Percentiles rank a stretch among this genome's conserved stretches.
These are phyloP conservation scores for Reticulitermes lucifugus DNA, from an alignment of 2,888 invertebrate species.

Conservation along the genomic window DNA sequence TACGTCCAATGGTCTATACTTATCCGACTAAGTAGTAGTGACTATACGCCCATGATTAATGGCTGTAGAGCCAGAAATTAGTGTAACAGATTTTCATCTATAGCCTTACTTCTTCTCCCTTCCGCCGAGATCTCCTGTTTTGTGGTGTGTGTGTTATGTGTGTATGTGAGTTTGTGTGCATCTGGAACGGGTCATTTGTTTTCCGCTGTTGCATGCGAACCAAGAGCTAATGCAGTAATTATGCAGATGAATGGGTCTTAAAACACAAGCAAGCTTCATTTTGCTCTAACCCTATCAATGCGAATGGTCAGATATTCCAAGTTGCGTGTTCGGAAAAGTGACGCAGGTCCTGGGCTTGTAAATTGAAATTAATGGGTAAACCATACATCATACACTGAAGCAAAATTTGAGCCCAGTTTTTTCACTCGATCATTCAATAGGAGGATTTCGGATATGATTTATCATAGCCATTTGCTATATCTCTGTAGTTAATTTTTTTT, in stretches of 20 bases:
- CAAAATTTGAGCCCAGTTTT: not conserved
- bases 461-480: not conserved
- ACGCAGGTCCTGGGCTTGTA: not conserved
- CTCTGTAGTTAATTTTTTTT: not conserved
- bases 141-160: not conserved
- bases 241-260: slow-evolving; percentile 28
- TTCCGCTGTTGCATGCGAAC: not conserved
- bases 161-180: not conserved
- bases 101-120: not conserved
- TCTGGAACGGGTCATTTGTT: slow-evolving; percentile 15
- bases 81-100: slow-evolving; percentile 8
- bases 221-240: slow-evolving; percentile 28
- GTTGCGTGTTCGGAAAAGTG: not conserved
- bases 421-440: not conserved
- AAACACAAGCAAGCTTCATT: slow-evolving; percentile 22
- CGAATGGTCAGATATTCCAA: not conserved
- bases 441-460: not conserved
- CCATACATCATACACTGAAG: not conserved
- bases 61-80: not conserved
- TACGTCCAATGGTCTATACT: no score
- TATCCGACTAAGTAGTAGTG: not conserved
- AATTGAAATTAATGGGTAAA: not conserved
- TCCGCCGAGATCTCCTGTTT: not conserved
- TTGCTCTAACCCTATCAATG: not conserved
- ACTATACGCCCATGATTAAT: not conserved